Base-by-base conservation (phyloP, 2,113 vertebrate genomes). In the Himantopus leucocephalus region DNA sequence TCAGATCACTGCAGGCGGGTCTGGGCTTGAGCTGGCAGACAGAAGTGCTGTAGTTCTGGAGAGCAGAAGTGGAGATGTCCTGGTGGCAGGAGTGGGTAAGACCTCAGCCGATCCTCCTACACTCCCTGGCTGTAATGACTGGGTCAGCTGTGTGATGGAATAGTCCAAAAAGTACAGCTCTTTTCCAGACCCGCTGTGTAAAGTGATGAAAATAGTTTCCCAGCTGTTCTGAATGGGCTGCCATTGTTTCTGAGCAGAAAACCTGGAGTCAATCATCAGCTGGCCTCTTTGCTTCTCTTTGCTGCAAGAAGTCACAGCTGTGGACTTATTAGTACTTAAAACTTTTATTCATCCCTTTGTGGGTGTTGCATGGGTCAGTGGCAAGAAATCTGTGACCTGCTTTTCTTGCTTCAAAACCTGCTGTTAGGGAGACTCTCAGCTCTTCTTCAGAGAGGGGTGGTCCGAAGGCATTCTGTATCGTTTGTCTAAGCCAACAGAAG, bases 1-100 rank as follows among this genome's bases (percentile, higher is more conserved):
- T 88, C 75, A 59, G 76, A 91, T 95, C 85, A 34, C 90, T 96
- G 90, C 88, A 80, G 85, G 93, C 14, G 2, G 41, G 58, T 52
- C 92, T 90, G 68, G 68, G 34, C 30, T 86, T 19, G 47, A 93
- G 68, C 64, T 95, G 94, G 30, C 95, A 95, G 87, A 22, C 43
- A 67, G 74, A 75, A 67, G 60, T 41, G 56, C 91, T 67, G 55
- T 50, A 32, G 30, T 23, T 92, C 39, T 62, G 32, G 26, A 88
- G 88, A 79, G 66, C 47, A 77, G 43, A 52, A 62, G 63, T 74
- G 50, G 74, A 90, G 64, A 37, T 58, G 62, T 84, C 35, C 48
- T 67, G 58, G 60, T 75, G 85, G 68, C 76, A 86, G 39, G 37
- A 70, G 20, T 67, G 56, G 48, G 29, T 39, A 12, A 62, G 48